phyloP scores from a whole-genome alignment of 2,888 invertebrate species.

The Leucania comma region DNA sequence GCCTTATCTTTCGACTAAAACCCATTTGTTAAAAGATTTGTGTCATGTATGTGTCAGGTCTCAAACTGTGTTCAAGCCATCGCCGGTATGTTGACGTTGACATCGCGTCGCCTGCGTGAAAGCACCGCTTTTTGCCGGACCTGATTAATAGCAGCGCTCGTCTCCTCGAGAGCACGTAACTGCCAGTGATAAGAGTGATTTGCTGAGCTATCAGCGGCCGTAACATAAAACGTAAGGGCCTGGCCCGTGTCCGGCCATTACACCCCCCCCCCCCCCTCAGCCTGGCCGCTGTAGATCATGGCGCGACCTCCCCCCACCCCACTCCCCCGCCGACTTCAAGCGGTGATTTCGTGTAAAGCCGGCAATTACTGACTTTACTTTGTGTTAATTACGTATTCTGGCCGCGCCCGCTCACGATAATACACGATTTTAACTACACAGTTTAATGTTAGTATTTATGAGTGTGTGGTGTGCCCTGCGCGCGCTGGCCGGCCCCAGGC shows the following conservation, averaged over 20 bases:
- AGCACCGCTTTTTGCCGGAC: conserved; percentile 13
- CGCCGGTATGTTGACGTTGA: conserved; percentile 3
- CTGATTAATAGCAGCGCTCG: conserved; percentile 37
- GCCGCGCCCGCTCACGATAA: conserved; percentile 40
- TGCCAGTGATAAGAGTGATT: conserved; percentile 56
- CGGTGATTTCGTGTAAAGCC: conserved; percentile 45
- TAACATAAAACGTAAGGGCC: conserved; percentile 51
- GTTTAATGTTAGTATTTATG: conserved; percentile 50
- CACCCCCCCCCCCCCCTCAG: neutral
- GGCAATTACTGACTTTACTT: conserved; percentile 47
- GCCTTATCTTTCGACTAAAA: conserved; percentile 8
- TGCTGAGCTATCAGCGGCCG: conserved; percentile 49
- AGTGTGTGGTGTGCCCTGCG: conserved; percentile 20
- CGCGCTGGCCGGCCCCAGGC: neutral
- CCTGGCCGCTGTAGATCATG: neutral
- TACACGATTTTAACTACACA: conserved; percentile 48
- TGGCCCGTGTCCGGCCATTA: conserved; percentile 45
- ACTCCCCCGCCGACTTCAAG: conserved; percentile 11
- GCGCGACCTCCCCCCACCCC: conserved; percentile 1
- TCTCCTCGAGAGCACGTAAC: conserved; percentile 43
- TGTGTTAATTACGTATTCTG: conserved; percentile 52
- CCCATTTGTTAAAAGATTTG: conserved; percentile 25
- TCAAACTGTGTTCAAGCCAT: conserved; percentile 1
- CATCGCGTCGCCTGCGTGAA: conserved; percentile 5
- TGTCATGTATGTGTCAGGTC: neutral